These are phyloP conservation scores for Drosophila gaucha DNA, from an alignment of 2,888 invertebrate species.

Conservation along the genomic window DNA sequence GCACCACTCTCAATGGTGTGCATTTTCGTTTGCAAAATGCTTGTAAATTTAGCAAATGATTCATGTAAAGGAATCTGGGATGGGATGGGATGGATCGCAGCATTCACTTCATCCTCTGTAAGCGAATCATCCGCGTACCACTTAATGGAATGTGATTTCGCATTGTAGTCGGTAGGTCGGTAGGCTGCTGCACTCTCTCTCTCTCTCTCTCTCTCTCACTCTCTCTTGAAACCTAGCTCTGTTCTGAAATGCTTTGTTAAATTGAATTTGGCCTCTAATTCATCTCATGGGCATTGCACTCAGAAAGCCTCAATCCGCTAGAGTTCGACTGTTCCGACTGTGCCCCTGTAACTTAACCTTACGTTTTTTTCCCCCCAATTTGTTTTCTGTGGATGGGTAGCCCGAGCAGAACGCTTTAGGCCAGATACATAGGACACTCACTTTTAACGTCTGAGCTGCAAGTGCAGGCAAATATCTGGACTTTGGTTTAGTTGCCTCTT, in stretches of 20 bases:
- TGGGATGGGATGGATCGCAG: too few species aligned
- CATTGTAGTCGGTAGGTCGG: too few species aligned
- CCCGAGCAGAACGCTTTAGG: slow-evolving; percentile 1
- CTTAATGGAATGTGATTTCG: slow-evolving; percentile 5
- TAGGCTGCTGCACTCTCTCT: neutral
- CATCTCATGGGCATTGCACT: slow-evolving; percentile 14
- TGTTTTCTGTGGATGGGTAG: neutral
- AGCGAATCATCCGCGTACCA: neutral
- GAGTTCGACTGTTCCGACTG: neutral
- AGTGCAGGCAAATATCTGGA: neutral
- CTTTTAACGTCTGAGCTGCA: too few species aligned
- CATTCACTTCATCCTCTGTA: neutral
- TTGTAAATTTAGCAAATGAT: neutral
- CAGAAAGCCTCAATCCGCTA: slow-evolving; percentile 6
- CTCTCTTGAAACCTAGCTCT: neutral
- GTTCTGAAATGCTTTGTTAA: slow-evolving; percentile 12
- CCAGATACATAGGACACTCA: neutral
- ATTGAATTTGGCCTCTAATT: slow-evolving; percentile 14
- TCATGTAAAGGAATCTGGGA: neutral
- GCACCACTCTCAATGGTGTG: neutral
- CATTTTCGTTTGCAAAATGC: neutral
- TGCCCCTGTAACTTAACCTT: neutral
- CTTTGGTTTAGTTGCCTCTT: neutral
- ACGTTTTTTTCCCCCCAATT: neutral
- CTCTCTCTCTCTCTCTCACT: too few species aligned